phyloP scores from a whole-genome alignment of 2,888 invertebrate genomes.

The Metalampra italica region DNA sequence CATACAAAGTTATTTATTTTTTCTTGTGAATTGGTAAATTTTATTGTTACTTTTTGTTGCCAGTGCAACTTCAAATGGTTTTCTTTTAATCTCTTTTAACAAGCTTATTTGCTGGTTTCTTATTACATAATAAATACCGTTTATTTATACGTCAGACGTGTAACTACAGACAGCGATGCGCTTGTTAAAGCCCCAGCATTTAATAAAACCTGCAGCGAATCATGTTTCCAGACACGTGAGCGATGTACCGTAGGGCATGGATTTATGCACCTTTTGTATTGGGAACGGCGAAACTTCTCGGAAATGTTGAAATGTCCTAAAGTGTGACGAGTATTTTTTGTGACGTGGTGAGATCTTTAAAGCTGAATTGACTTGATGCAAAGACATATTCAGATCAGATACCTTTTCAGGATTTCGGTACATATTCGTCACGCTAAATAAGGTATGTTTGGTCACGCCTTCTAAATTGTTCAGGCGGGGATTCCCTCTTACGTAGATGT shows the following conservation, averaged over 20 bases:
- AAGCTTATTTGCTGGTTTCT: slow-evolving; percentile 15
- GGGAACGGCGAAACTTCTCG: slow-evolving; percentile 22
- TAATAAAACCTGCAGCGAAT: slow-evolving; percentile 57
- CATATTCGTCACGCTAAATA: too few species aligned
- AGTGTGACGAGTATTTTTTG: slow-evolving; percentile 34
- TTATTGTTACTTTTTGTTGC: too few species aligned
- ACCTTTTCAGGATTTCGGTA: too few species aligned
- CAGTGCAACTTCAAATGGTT: too few species aligned
- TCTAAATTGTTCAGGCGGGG: too few species aligned
- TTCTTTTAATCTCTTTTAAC: too few species aligned
- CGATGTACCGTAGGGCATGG: slow-evolving; percentile 35
- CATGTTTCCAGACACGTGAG: slow-evolving; percentile 53
- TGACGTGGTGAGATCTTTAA: slow-evolving; percentile 6
- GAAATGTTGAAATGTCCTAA: slow-evolving; percentile 43
- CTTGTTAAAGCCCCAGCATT: slow-evolving; percentile 44
- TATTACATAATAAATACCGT: slow-evolving; percentile 35
- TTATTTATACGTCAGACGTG: slow-evolving; percentile 37
- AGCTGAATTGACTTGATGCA: slow-evolving; percentile 13
- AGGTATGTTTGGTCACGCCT: too few species aligned
- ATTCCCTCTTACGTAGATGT: too few species aligned
- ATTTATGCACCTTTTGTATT: slow-evolving; percentile 44
- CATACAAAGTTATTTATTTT: too few species aligned
- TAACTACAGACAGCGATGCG: slow-evolving; percentile 47
- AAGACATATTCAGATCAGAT: too few species aligned
- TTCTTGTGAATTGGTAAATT: too few species aligned